Evolutionary conservation across 1,140 invertebrate species (phyloP), one percentile per base, ranked within the genome.

Genomic region (Riptortus pedestris): DNA sequence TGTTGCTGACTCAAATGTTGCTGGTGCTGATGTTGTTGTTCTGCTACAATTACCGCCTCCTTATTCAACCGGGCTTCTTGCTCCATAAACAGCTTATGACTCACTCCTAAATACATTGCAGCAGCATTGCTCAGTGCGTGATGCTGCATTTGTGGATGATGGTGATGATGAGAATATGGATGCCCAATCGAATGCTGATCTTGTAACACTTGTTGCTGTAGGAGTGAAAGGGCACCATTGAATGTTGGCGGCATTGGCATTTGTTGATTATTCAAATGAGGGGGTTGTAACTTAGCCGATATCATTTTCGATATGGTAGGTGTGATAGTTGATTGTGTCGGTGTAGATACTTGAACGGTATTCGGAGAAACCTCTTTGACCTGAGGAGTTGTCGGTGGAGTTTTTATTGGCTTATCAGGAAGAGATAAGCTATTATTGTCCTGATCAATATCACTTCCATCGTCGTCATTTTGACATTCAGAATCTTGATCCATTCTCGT

Each of bases 401-500:
- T 70, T 72, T 74, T 61, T 73, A 73, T 72, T 73, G 79, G 67
- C 71, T 78, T 75, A 38, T 65, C 59, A 51, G 79, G 73, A 64
- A 79, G 55, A 9, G 66, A 62, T 27, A 65, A 62, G 65, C 71
- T 74, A 31, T 81, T 79, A 20, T 80, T 79, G 59, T 75, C 79
- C 67, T 80, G 78, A 72, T 86, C 82, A 69, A 83, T 77, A 72
- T 87, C 83, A 78, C 82, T 83, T 68, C 77, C 79, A 69, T 88
- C 87, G 68, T 87, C 85, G 64, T 85, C 82, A 70, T 86, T 84
- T 68, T 83, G 81, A n/a, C 80, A 81, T 62, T 87, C 85, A 22
- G 77, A 79, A 63, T 80, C 80, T 70, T 87, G 85, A 68, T 90
- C 87, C 83, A 90, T 88, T 70, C 88, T 79, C 72, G 85, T 89